Evolutionary conservation across 2,888 invertebrate species (phyloP).

Genomic region (Drosophila fulvimacula): DNA sequence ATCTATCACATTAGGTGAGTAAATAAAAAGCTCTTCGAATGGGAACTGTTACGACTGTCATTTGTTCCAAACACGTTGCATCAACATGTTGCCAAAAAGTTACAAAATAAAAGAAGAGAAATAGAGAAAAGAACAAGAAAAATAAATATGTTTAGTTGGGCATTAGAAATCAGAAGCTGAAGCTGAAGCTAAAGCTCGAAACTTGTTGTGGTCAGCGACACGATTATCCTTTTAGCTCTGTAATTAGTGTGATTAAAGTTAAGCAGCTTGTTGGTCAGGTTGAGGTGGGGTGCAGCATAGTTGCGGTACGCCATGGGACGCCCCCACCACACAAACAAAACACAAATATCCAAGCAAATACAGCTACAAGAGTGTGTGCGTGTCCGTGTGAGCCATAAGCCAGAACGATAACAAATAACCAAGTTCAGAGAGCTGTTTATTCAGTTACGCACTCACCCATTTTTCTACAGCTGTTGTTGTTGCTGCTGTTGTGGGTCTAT

Average conservation of each 20-base stretch:
- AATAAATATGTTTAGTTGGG: conserved; percentile 3
- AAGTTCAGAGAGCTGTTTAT: conserved; percentile 39
- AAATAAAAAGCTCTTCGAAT: not conserved
- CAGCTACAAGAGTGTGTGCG: conserved; percentile 8
- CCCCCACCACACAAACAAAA: conserved; percentile 23
- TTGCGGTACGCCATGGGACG: conserved; percentile 30
- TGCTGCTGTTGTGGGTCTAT: conserved; percentile 13
- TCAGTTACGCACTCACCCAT: conserved; percentile 46
- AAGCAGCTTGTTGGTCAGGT: conserved; percentile 40
- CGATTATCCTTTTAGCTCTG: conserved; percentile 82
- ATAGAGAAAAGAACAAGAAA: not conserved
- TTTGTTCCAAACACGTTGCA: conserved; percentile 6
- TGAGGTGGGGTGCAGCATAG: not conserved
- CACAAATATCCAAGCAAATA: conserved; percentile 13
- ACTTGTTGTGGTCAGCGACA: conserved; percentile 72
- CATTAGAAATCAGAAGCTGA: conserved; percentile 31
- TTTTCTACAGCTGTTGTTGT: conserved; percentile 2
- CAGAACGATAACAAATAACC: conserved; percentile 41
- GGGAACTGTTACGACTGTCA: not conserved
- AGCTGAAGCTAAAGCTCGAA: conserved; percentile 20
- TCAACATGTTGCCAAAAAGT: conserved; percentile 12
- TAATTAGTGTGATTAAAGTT: conserved; percentile 77
- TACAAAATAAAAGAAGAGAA: not conserved
- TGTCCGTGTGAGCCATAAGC: conserved; percentile 22
- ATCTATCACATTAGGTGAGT: not conserved